Evolutionary conservation across 2,888 invertebrate genomes (phyloP).

Genomic region (Protodeltote pygarga): DNA sequence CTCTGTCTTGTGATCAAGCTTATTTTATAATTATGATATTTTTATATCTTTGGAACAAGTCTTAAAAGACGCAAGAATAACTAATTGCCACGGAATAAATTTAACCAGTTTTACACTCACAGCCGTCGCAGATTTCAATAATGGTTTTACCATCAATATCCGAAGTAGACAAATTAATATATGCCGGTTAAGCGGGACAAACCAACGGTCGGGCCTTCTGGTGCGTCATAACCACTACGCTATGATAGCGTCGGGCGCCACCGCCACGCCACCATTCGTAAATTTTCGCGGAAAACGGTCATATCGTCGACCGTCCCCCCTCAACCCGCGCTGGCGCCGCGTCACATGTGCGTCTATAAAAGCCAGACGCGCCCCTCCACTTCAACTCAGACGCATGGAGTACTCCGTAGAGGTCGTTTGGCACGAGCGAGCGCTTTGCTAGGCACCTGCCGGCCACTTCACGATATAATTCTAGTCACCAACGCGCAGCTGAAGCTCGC

Average conservation of each 20-base stretch:
- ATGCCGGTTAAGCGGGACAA: constrained; percentile 62
- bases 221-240: constrained; percentile 75
- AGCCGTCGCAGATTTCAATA: constrained; percentile 55
- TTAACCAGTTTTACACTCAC: constrained; percentile 59
- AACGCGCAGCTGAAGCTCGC: constrained; percentile 84
- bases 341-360: constrained; percentile 82
- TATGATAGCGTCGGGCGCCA: constrained; percentile 66
- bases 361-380: constrained; percentile 79
- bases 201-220: constrained; percentile 70
- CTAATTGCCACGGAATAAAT: constrained; percentile 21
- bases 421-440: constrained; percentile 88
- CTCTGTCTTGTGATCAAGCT: too few relatives aligned
- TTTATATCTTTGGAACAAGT: constrained; percentile 36
- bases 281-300: constrained; percentile 85
- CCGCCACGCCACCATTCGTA: constrained; percentile 71
- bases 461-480: constrained; percentile 85
- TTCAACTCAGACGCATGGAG: constrained; percentile 87
- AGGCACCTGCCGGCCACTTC: constrained; percentile 87
- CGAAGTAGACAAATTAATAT: constrained; percentile 45
- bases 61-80: constrained; percentile 56
- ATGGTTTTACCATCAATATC: constrained; percentile 45
- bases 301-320: constrained; percentile 66
- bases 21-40: too few relatives aligned
- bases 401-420: constrained; percentile 88
- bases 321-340: constrained; percentile 66